Evolutionary conservation across 2,797 vertebrate genomes (phyloP).

Genomic region (Hephaestus fuliginosus): DNA sequence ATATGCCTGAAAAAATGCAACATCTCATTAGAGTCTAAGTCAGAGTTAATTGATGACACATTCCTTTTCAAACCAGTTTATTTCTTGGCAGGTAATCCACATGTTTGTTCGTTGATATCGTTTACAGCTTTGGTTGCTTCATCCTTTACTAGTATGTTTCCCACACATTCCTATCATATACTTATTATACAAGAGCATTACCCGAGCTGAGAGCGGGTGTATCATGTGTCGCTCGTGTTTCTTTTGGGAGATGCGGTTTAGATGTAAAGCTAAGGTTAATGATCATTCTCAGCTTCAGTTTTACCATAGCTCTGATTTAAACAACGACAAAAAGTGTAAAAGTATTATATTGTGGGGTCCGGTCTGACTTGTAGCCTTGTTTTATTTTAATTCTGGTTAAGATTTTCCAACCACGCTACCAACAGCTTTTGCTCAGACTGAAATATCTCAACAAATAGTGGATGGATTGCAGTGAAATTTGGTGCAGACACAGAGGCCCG

Average conservation of each 20-base stretch:
- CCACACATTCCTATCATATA: conserved; percentile 72
- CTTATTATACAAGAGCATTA: conserved; percentile 25
- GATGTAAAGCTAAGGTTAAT: conserved; percentile 5
- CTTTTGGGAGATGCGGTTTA: conserved; percentile 49
- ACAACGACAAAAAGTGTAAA: not conserved
- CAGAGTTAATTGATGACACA: not conserved
- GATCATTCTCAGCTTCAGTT: not conserved
- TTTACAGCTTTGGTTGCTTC: conserved; percentile 10
- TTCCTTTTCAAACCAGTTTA: conserved; percentile 16
- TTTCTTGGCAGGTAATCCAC: conserved; percentile 7
- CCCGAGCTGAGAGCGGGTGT: conserved; percentile 50
- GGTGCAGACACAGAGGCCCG: conserved; percentile 1
- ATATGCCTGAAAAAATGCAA: not conserved
- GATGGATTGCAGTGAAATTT: not conserved
- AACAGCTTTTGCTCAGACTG: not conserved
- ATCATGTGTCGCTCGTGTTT: conserved; percentile 58
- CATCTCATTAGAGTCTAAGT: conserved; percentile 1
- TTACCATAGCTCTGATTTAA: not conserved
- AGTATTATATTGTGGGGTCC: not conserved
- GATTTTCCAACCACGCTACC: not conserved
- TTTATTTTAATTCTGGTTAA: not conserved
- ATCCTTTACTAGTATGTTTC: conserved; percentile 46
- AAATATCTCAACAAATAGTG: not conserved
- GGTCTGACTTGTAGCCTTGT: not conserved
- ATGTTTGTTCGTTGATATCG: conserved; percentile 15